Percentiles rank a stretch among this genome's conserved stretches.
Evolutionary conservation across 1,140 invertebrate genomes (phyloP).

Genomic region (Delia radicum): DNA sequence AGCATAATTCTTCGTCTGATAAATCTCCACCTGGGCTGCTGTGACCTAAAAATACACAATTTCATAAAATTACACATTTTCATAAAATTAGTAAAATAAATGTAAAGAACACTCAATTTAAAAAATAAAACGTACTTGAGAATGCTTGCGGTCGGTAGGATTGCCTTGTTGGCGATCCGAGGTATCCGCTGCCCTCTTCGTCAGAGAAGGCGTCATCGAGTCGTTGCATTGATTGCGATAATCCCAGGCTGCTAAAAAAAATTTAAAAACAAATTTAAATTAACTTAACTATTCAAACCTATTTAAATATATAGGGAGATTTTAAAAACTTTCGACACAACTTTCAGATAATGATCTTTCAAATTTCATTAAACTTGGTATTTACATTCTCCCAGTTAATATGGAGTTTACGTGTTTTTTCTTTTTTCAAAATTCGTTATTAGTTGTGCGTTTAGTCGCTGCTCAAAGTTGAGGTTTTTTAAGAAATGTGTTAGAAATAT

Average conservation of each 20-base stretch:
- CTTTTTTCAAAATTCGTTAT: too few species aligned
- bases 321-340: not conserved
- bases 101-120: not conserved
- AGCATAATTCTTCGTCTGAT: conserved; percentile 66
- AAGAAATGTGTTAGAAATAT: too few species aligned
- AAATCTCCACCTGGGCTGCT: conserved; percentile 63
- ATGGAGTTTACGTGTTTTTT: too few species aligned
- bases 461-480: too few species aligned
- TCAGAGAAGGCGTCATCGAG: conserved; percentile 57
- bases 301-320: not conserved
- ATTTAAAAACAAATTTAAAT: conserved; percentile 29
- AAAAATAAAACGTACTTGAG: conserved; percentile 46
- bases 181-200: conserved; percentile 57
- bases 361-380: too few species aligned
- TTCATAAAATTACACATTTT: not conserved
- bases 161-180: conserved; percentile 57
- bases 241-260: conserved; percentile 53
- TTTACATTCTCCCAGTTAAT: too few species aligned
- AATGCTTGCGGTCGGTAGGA: conserved; percentile 56
- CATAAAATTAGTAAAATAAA: not conserved
- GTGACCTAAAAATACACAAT: conserved; percentile 41
- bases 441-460: too few species aligned
- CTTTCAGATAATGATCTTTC: too few species aligned
- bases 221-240: conserved; percentile 56
- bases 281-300: conserved; percentile 24